Evolutionary conservation across 92 coral and sea anemone genomes (phyloP).

Genomic region (Parazoanthus atlanticus): DNA sequence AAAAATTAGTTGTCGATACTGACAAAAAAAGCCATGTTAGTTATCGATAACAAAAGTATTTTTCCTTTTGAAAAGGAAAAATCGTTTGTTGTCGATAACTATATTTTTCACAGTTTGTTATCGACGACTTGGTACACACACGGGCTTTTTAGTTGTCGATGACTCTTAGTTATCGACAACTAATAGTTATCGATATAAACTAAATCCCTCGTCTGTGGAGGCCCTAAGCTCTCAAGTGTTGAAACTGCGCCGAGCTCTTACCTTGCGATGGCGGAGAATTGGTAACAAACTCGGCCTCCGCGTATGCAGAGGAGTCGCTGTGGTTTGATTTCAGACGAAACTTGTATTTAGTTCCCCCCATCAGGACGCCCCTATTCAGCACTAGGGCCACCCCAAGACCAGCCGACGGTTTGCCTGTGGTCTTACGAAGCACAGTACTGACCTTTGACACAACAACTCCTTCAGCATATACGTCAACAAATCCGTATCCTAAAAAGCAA

Average conservation of each 20-base stretch:
- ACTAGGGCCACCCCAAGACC: slow-evolving; percentile 42
- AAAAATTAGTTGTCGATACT: too few species aligned
- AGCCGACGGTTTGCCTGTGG: slow-evolving; percentile 16
- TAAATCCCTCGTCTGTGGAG: too few species aligned
- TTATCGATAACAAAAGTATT: too few species aligned
- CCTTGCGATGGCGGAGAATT: slow-evolving; percentile 81
- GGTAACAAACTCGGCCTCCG: slow-evolving; percentile 63
- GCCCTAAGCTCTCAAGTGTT: too few species aligned
- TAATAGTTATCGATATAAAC: too few species aligned
- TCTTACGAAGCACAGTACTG: slow-evolving; percentile 17
- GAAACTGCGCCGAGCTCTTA: slow-evolving; percentile 9
- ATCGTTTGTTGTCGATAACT: too few species aligned
- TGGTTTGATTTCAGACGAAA: slow-evolving; percentile 60
- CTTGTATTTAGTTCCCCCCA: slow-evolving; percentile 62
- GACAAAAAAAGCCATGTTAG: too few species aligned
- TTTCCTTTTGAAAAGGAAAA: too few species aligned
- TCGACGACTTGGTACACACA: too few species aligned
- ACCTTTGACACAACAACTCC: slow-evolving; percentile 42
- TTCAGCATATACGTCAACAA: slow-evolving; percentile 46
- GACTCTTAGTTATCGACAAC: too few species aligned
- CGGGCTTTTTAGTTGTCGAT: too few species aligned
- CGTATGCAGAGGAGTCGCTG: slow-evolving; percentile 57
- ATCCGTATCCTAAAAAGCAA: slow-evolving; percentile 54
- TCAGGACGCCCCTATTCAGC: slow-evolving; percentile 45
- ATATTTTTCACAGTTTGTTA: too few species aligned